These are phyloP conservation scores for Pelobates cultripes DNA, from an alignment of 2,797 vertebrate species.

Conservation along the genomic window DNA sequence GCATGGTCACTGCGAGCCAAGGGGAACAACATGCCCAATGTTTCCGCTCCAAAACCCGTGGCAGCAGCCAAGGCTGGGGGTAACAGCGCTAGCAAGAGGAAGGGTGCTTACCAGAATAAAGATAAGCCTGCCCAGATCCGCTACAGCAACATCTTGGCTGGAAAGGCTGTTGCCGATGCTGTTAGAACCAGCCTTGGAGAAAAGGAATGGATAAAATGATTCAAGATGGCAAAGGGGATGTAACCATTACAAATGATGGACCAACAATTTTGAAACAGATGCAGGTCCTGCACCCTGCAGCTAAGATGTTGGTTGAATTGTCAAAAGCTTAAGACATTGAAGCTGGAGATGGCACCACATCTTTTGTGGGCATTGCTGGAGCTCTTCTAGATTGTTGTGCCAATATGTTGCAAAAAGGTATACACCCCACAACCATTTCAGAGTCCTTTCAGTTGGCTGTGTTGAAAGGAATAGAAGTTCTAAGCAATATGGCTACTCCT, in stretches of 20 bases:
- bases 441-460: constrained; percentile 98
- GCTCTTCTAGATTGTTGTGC: constrained; percentile 92
- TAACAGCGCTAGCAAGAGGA: constrained; percentile 64
- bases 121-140: constrained; percentile 96
- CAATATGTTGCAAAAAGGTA: constrained; percentile 94
- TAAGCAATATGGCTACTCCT: constrained; percentile 86
- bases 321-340: constrained; percentile 98
- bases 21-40: constrained; percentile 76
- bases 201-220: constrained; percentile 99
- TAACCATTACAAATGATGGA: constrained; percentile 97
- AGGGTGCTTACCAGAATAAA: constrained; percentile 89
- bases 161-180: constrained; percentile 96
- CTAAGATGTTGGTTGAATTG: constrained; percentile 95
- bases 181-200: constrained; percentile 94
- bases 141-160: constrained; percentile 93
- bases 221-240: constrained; percentile 97
- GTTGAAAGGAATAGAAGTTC: constrained; percentile 87
- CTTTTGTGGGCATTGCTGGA: constrained; percentile 96
- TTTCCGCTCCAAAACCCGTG: constrained; percentile 53
- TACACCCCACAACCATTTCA: constrained; percentile 97
- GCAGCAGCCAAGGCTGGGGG: constrained; percentile 47
- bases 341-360: constrained; percentile 96
- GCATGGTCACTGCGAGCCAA: background rate
- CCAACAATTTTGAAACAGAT: constrained; percentile 99
- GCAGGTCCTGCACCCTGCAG: constrained; percentile 97